phyloP scores from a whole-genome alignment of 2,113 vertebrate genomes.

The Murina feae region DNA sequence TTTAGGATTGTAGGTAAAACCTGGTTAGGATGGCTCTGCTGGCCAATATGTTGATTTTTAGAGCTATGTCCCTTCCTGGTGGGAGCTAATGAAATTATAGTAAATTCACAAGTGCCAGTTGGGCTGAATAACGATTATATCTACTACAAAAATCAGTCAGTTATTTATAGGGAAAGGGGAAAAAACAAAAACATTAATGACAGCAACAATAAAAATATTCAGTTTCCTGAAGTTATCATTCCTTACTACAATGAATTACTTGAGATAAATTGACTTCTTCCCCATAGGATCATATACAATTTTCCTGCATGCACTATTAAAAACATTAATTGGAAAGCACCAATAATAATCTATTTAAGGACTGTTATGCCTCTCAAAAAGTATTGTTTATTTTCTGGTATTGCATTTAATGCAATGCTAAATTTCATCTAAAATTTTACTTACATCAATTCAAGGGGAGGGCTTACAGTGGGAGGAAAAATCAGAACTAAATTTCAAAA shows the following conservation, averaged over 20 bases:
- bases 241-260: slow-evolving; percentile 29
- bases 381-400: background rate
- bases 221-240: slow-evolving; percentile 12
- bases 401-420: background rate
- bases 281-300: background rate
- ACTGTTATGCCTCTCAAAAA: background rate
- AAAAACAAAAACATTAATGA: background rate
- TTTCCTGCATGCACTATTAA: background rate
- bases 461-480: background rate
- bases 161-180: background rate
- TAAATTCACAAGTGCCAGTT: background rate
- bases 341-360: background rate
- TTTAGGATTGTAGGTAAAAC: background rate
- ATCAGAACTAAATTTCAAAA: slow-evolving; percentile 20
- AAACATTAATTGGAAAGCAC: slow-evolving; percentile 8
- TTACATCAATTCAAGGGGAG: background rate
- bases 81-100: background rate
- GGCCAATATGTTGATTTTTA: background rate
- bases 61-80: background rate
- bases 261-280: slow-evolving; percentile 23
- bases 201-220: background rate
- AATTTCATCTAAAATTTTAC: background rate
- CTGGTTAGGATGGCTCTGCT: background rate
- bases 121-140: background rate
- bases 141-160: background rate